These are phyloP conservation scores for Neoscelio sp. DNA, from an alignment of 2,888 invertebrate species.

Conservation along the genomic window DNA sequence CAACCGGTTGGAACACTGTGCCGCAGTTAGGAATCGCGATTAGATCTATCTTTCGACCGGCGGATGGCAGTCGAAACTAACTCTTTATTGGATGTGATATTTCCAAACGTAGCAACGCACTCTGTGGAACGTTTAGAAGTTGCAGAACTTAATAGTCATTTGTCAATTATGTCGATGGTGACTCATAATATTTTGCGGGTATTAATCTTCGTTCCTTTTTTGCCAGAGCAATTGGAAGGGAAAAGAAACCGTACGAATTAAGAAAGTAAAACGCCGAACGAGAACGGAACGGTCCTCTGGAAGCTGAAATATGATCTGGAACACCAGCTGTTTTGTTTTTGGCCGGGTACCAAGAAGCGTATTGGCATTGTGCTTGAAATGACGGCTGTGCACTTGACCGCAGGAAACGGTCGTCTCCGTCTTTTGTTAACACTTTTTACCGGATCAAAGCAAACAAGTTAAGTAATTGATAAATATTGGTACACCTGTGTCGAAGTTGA, in stretches of 20 bases:
- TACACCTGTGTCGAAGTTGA: slow-evolving; percentile 47
- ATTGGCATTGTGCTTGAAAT: slow-evolving; percentile 76
- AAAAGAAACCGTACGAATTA: background rate
- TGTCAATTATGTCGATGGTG: no score
- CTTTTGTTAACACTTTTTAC: slow-evolving; percentile 51
- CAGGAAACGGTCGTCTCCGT: slow-evolving; percentile 68
- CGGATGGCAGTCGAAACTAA: no score
- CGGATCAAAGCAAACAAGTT: slow-evolving; percentile 31
- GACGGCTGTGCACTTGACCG: slow-evolving; percentile 76
- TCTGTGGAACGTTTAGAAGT: no score
- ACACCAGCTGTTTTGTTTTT: slow-evolving; percentile 74
- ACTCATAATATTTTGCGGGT: no score
- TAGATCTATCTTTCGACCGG: no score
- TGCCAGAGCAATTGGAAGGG: no score
- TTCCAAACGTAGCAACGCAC: no score
- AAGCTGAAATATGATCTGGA: slow-evolving; percentile 73
- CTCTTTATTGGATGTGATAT: no score
- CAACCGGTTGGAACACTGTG: slow-evolving; percentile 9
- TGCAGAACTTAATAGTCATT: background rate
- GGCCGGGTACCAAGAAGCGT: slow-evolving; percentile 65
- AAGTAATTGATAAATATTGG: slow-evolving; percentile 53
- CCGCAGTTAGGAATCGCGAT: no score
- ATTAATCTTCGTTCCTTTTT: no score
- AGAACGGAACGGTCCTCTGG: slow-evolving; percentile 32
- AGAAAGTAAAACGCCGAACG: slow-evolving; percentile 4